Percentiles rank a stretch among this genome's conserved stretches.
These are phyloP conservation scores for Nymphalis io DNA, from an alignment of 1,140 invertebrate species.

Conservation along the genomic window DNA sequence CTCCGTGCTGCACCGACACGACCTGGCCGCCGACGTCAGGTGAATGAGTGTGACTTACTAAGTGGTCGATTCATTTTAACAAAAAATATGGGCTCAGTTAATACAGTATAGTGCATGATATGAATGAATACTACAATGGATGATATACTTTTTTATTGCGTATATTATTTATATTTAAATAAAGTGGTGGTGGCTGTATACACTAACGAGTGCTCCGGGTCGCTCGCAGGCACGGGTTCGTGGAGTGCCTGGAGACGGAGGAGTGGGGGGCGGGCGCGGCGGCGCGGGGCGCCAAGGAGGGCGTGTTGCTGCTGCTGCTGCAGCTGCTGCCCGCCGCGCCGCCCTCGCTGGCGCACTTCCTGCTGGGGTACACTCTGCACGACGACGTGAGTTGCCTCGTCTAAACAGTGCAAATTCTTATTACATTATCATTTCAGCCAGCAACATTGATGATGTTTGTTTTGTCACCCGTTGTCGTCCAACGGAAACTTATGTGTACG, in stretches of 20 bases:
- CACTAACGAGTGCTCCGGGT: not conserved
- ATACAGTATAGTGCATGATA: no score
- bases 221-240: constrained; percentile 87
- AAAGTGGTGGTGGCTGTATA: not conserved
- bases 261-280: constrained; percentile 70
- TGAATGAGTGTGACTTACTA: no score
- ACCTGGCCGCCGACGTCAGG: constrained; percentile 48
- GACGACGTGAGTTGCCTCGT: constrained; percentile 58
- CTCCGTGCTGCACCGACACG: constrained; percentile 40
- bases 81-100: no score
- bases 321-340: constrained; percentile 87
- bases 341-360: constrained; percentile 93
- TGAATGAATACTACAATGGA: no score
- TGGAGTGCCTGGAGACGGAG: constrained; percentile 92
- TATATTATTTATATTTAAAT: no score
- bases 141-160: no score
- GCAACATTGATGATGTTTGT: no score
- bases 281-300: constrained; percentile 82
- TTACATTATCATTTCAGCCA: no score
- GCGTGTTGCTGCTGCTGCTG: constrained; percentile 88
- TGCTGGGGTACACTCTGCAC: constrained; percentile 92
- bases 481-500: no score
- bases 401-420: not conserved
- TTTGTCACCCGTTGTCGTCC: no score
- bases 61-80: no score